phyloP scores from a whole-genome alignment of 35 echinoderm and acorn worm genomes.

The Lytechinus variegatus region DNA sequence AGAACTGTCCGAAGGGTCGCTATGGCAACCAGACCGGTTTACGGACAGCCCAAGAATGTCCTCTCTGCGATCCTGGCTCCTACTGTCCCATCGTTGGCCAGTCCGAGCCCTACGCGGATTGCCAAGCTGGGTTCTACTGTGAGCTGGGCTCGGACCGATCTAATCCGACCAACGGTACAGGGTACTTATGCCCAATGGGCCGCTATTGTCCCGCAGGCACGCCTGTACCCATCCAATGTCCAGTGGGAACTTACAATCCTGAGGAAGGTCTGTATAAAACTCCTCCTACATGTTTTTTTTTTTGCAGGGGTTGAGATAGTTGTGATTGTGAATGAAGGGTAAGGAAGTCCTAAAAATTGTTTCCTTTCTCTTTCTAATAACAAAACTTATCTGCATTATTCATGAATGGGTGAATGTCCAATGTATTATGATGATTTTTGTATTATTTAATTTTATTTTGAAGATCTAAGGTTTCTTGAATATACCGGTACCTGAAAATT shows the following conservation, averaged over 20 bases:
- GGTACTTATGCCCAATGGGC: constrained; percentile 85
- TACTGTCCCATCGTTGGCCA: constrained; percentile 79
- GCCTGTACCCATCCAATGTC: constrained; percentile 73
- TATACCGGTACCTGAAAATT: too few species aligned
- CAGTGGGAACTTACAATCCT: constrained; percentile 86
- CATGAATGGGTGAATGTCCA: too few species aligned
- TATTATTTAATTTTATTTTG: too few species aligned
- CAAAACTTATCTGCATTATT: too few species aligned
- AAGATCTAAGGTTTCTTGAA: too few species aligned
- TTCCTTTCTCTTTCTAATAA: too few species aligned
- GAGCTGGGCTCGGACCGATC: constrained; percentile 71
- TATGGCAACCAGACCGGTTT: constrained; percentile 97
- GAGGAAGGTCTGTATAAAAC: constrained; percentile 61
- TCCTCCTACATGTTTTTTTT: too few species aligned
- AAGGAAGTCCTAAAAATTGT: too few species aligned
- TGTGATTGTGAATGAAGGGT: too few species aligned
- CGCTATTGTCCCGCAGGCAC: constrained; percentile 88
- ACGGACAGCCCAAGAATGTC: constrained; percentile 65
- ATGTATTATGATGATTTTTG: too few species aligned
- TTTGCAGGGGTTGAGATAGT: too few species aligned
- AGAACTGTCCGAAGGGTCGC: constrained; percentile 85
- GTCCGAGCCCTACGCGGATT: constrained; percentile 66
- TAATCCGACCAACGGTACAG: constrained; percentile 81
- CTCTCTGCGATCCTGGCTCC: constrained; percentile 85
- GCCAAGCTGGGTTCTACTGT: constrained; percentile 86